Evolutionary conservation across 2,797 vertebrate species (phyloP).

Genomic region (Siniperca undulata): DNA sequence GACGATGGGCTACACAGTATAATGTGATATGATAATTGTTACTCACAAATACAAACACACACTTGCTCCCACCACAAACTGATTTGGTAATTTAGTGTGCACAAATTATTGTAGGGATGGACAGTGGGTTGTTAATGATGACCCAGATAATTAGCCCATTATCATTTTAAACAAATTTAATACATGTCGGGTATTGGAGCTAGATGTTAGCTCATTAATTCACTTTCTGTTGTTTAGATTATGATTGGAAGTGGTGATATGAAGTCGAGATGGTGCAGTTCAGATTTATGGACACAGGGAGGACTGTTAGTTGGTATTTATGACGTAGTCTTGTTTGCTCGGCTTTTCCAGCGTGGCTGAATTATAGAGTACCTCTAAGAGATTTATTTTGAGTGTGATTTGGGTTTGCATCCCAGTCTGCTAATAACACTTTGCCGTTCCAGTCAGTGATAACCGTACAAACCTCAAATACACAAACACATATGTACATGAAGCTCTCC

Average conservation of each 20-base stretch:
- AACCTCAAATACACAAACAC: constrained; percentile 64
- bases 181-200: constrained; percentile 46
- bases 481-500: constrained; percentile 36
- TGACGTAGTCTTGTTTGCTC: constrained; percentile 57
- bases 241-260: constrained; percentile 36
- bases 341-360: constrained; percentile 64
- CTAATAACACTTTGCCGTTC: constrained; percentile 73
- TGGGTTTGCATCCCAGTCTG: constrained; percentile 67
- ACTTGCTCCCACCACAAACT: constrained; percentile 58
- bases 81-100: constrained; percentile 60
- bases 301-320: constrained; percentile 32
- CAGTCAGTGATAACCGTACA: constrained; percentile 66
- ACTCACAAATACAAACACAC: constrained; percentile 48
- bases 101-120: constrained; percentile 55
- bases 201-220: constrained; percentile 66
- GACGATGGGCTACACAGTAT: constrained; percentile 40
- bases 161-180: constrained; percentile 74
- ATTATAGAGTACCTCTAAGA: constrained; percentile 69
- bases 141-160: constrained; percentile 73
- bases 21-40: constrained; percentile 69
- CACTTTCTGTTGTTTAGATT: constrained; percentile 42
- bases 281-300: constrained; percentile 48
- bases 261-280: constrained; percentile 27
- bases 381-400: constrained; percentile 75
- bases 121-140: constrained; percentile 66